Percentiles rank a stretch among this genome's conserved stretches.
Evolutionary conservation across 2,888 invertebrate genomes (phyloP).

Genomic region (Nomada ferruginata): DNA sequence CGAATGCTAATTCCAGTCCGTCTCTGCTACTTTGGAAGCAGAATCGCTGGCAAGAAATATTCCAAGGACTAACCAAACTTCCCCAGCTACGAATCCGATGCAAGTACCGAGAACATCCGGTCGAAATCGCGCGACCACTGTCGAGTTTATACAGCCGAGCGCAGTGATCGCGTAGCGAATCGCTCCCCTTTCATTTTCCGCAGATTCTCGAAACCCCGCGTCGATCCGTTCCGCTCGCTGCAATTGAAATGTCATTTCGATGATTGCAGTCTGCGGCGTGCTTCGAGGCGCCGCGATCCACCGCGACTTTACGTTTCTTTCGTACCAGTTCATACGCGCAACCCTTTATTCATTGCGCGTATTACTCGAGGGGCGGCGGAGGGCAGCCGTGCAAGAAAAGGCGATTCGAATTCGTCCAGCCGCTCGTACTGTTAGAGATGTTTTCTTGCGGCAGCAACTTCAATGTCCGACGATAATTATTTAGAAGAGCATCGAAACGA

Average conservation of each 20-base stretch:
- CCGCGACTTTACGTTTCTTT: too few species aligned
- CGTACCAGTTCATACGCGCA: background rate
- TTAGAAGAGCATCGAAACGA: too few species aligned
- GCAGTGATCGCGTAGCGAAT: too few species aligned
- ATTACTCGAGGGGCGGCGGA: background rate
- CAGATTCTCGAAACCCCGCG: background rate
- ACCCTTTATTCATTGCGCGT: background rate
- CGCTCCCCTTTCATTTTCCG: background rate
- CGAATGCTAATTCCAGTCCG: background rate
- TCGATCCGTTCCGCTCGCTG: background rate
- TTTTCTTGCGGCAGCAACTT: too few species aligned
- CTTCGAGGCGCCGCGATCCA: background rate
- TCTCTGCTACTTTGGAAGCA: background rate
- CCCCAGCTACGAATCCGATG: background rate
- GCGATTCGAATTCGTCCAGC: background rate
- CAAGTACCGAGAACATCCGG: background rate
- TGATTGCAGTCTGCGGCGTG: background rate
- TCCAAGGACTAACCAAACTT: background rate
- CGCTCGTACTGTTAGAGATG: background rate
- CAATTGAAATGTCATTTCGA: conserved; percentile 22
- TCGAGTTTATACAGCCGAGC: background rate
- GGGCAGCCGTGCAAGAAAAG: too few species aligned
- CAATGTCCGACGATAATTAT: too few species aligned
- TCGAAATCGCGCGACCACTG: background rate
- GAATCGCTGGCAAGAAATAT: too few species aligned